A percentile compares a stretch with the other conserved stretches of the same genome.
Evolutionary conservation across 2,797 vertebrate species (phyloP).

Genomic region (Tauraco hartlaubi): DNA sequence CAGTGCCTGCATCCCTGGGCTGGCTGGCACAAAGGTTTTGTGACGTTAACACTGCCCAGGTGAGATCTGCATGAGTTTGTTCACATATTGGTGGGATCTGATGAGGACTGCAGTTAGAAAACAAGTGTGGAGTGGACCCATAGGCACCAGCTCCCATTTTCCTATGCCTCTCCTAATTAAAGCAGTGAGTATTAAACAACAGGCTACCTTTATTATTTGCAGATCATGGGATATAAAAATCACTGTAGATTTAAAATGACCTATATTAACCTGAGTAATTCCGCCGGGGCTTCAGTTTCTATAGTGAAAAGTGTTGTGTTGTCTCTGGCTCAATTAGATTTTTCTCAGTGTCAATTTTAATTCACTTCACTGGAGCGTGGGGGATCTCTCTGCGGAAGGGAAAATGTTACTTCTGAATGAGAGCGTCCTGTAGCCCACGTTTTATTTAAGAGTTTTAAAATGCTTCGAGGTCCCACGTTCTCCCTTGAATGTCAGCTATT

Average conservation of each 20-base stretch:
- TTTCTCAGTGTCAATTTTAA: conserved; percentile 69
- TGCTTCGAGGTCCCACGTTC: background rate
- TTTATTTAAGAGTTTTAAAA: conserved; percentile 43
- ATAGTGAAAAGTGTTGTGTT: conserved; percentile 59
- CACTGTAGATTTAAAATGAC: conserved; percentile 60
- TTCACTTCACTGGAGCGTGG: conserved; percentile 41
- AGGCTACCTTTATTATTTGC: conserved; percentile 49
- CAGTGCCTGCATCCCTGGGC: background rate
- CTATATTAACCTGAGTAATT: conserved; percentile 53
- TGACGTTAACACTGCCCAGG: background rate
- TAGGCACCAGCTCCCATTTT: background rate
- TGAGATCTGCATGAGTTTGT: conserved; percentile 25
- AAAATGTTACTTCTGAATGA: conserved; percentile 41
- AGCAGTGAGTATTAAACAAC: conserved; percentile 43
- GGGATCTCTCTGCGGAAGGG: conserved; percentile 41
- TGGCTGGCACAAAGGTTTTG: background rate
- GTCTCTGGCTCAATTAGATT: conserved; percentile 71
- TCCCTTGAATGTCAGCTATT: background rate
- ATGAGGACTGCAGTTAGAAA: background rate
- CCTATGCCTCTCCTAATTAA: background rate
- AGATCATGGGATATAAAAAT: conserved; percentile 66
- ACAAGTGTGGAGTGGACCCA: background rate
- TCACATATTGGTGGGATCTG: background rate
- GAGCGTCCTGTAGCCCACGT: conserved; percentile 3
- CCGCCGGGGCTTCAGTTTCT: conserved; percentile 34